Evolutionary conservation across 2,797 vertebrate genomes (phyloP).

Genomic region (Sciurus carolinensis): DNA sequence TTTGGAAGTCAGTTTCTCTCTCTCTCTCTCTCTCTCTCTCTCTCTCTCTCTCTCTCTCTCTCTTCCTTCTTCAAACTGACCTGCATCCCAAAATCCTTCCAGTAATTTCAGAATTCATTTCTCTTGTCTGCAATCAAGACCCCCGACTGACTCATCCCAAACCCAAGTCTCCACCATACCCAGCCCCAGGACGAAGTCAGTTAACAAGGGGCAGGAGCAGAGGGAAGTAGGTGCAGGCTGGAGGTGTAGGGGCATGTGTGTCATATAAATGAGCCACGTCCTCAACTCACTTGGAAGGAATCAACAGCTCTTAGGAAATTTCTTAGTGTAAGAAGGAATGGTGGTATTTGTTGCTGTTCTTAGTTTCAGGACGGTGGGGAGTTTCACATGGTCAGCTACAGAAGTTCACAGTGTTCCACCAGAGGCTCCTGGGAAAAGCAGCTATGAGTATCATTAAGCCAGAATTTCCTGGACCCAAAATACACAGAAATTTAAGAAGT

Average conservation of each 20-base stretch:
- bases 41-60: too few relatives aligned
- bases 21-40: not conserved
- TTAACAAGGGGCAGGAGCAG: not conserved
- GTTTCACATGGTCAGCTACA: not conserved
- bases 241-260: not conserved
- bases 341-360: not conserved
- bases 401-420: not conserved
- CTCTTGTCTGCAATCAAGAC: conserved; percentile 62
- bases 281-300: not conserved
- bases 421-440: not conserved
- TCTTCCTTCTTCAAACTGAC: not conserved
- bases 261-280: not conserved
- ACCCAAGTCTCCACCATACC: not conserved
- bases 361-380: not conserved
- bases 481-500: conserved; percentile 39
- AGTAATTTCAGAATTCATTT: conserved; percentile 49
- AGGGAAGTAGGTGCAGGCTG: not conserved
- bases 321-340: conserved; percentile 8
- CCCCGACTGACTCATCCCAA: not conserved
- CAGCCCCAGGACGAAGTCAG: not conserved
- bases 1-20: not conserved
- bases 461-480: conserved; percentile 20
- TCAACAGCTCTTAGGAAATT: not conserved
- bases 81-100: not conserved
- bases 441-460: not conserved